Conservation (phyloP, 2,888 invertebrate species). For the Petrophora chlorosata region DNA sequence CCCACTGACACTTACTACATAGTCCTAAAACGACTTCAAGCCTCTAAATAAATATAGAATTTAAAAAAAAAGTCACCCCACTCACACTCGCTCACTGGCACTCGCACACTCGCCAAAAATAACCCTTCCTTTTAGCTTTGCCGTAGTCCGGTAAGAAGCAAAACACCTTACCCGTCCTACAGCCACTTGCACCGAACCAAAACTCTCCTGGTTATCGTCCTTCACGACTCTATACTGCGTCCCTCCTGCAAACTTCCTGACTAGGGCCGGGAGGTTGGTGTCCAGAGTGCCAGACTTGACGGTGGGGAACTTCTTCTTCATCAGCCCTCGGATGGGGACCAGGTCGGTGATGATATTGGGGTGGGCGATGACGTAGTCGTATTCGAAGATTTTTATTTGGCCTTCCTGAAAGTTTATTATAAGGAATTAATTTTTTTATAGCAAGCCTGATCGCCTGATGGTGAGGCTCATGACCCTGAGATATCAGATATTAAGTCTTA, state of each 20-base stretch:
- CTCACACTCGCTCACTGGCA: too few species aligned
- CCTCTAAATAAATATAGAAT: too few species aligned
- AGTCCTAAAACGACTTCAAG: too few species aligned
- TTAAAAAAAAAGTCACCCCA: too few species aligned
- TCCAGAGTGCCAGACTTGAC: conserved; percentile 86
- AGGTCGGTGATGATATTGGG: conserved; percentile 91
- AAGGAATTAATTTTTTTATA: too few species aligned
- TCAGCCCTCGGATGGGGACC: conserved; percentile 88
- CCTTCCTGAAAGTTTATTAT: conserved; percentile 80
- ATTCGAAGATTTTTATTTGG: conserved; percentile 86
- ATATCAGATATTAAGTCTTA: too few species aligned
- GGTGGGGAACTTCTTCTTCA: conserved; percentile 91
- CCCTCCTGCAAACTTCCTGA: conserved; percentile 87
- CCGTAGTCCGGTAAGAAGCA: too few species aligned
- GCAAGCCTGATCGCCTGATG: too few species aligned
- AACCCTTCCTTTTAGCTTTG: too few species aligned
- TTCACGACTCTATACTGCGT: conserved; percentile 86
- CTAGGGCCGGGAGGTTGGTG: conserved; percentile 83
- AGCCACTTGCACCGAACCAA: conserved; percentile 86
- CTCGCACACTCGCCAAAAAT: too few species aligned
- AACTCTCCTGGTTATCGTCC: conserved; percentile 88
- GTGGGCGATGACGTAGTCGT: conserved; percentile 90
- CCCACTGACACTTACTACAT: too few species aligned
- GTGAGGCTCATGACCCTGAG: too few species aligned
- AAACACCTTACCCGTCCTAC: conserved; percentile 88